Evolutionary conservation across 2,888 invertebrate genomes (phyloP), one percentile per base, ranked within the genome.

Genomic region (Xylota sylvarum): DNA sequence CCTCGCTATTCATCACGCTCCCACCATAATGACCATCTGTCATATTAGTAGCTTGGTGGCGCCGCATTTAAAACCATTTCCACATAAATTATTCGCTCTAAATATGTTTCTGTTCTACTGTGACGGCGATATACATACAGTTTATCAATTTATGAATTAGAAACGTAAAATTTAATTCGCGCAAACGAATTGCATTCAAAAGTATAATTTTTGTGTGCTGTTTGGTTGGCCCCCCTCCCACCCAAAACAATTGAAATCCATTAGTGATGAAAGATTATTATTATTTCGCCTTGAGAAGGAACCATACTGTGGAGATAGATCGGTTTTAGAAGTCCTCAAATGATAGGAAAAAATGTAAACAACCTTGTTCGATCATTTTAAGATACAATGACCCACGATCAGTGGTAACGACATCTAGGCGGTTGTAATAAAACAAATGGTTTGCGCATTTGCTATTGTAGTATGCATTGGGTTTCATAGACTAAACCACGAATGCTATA

Each of bases 161-260:
- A 58, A 78, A 70, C 43, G 55, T 70, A 56, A 62, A 70, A 50
- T 60, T 69, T 50, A 60, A 69, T 69, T 67, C 56, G 67, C 48
- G 56, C 56, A 76, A 77, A 35, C 48, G 52, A 78, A 78, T 70
- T 58, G 70, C 70, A 62, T 40, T 17, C 32, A 43, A 43, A 62
- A 27, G 4, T 19, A 58, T 30, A 67, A 35, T 55, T 32, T 32
- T 32, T 32, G 32, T 32, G 32, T 32, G 5, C 3, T 32, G 32
- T 43, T 32, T 40, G 9, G 35, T 6, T 27, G 46, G 52, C 32
- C 52, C 27, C n/a, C n/a, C n/a, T n/a, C n/a, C n/a, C n/a, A n/a
- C n/a, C n/a, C 52, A 14, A 73, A 50, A 43, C 81, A 81, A 81
- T 81, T 81, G 81, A 81, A 46, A 69, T 81, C 76, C 81, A 81